Conservation (phyloP, 2,888 invertebrate genomes). For the Palloptera scutellata region DNA sequence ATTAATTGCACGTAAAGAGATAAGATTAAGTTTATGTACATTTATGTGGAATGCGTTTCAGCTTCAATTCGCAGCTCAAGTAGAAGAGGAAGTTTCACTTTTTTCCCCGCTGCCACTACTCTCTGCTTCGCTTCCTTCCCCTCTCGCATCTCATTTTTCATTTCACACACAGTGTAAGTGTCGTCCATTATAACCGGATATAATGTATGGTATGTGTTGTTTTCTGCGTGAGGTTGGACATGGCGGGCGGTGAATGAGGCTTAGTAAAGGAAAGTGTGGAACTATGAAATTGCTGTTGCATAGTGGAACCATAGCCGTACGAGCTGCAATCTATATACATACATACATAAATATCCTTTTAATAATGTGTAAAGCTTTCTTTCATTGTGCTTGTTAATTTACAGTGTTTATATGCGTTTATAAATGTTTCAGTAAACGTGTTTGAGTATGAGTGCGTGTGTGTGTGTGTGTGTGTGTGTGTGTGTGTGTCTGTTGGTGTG, state of each 20-base stretch:
- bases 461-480: background rate
- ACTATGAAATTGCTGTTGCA: background rate
- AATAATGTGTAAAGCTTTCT: conserved; percentile 7
- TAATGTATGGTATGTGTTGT: too few species aligned
- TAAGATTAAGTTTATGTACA: conserved; percentile 32
- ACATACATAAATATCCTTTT: too few species aligned
- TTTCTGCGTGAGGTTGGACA: too few species aligned
- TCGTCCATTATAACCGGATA: too few species aligned
- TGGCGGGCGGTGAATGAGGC: background rate
- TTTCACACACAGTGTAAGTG: too few species aligned
- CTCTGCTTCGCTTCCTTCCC: background rate
- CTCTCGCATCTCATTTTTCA: too few species aligned
- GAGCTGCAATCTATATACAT: background rate
- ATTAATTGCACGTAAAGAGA: conserved; percentile 34
- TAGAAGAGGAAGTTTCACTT: background rate
- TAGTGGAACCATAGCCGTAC: background rate
- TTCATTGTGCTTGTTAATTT: conserved; percentile 30
- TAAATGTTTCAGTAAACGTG: background rate
- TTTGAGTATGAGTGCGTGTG: background rate
- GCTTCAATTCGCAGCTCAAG: background rate
- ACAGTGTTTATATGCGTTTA: conserved; percentile 23
- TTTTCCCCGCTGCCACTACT: background rate
- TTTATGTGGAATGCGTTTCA: background rate
- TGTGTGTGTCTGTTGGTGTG: background rate
- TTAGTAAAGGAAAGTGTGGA: background rate